Evolutionary conservation across 2,113 vertebrate genomes (phyloP).

Genomic region (Spea bombifrons): DNA sequence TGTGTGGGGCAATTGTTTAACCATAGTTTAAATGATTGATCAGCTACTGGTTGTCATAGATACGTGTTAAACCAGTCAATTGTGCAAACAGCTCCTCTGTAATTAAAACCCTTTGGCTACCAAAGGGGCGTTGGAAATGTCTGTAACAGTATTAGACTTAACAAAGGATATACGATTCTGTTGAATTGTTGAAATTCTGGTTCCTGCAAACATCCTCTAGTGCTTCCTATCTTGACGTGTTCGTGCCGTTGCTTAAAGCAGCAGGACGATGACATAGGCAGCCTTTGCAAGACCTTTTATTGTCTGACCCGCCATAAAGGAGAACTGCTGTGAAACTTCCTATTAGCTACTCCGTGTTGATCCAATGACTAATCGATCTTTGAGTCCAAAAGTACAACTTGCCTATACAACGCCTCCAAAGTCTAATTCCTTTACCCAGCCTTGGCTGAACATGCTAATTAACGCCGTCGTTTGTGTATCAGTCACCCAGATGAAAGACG

Average conservation of each 20-base stretch:
- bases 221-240: too few species aligned
- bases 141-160: too few species aligned
- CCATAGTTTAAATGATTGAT: conserved; percentile 39
- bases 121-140: not conserved
- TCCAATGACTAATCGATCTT: conserved; percentile 17
- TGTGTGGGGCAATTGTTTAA: conserved; percentile 13
- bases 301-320: not conserved
- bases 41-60: conserved; percentile 26
- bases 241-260: too few species aligned
- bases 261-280: not conserved
- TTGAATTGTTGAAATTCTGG: too few species aligned
- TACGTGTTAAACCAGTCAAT: conserved; percentile 28
- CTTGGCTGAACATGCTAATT: conserved; percentile 8
- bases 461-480: not conserved
- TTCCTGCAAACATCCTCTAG: too few species aligned
- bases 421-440: conserved; percentile 11
- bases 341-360: not conserved
- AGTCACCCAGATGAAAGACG: too few species aligned
- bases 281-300: not conserved
- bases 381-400: conserved; percentile 33
- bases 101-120: not conserved
- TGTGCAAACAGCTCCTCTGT: conserved; percentile 2
- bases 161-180: too few species aligned
- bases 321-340: not conserved
- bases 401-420: conserved; percentile 4